Evolutionary conservation across 2,797 vertebrate species (phyloP).

Genomic region (Sebastes glaucus): DNA sequence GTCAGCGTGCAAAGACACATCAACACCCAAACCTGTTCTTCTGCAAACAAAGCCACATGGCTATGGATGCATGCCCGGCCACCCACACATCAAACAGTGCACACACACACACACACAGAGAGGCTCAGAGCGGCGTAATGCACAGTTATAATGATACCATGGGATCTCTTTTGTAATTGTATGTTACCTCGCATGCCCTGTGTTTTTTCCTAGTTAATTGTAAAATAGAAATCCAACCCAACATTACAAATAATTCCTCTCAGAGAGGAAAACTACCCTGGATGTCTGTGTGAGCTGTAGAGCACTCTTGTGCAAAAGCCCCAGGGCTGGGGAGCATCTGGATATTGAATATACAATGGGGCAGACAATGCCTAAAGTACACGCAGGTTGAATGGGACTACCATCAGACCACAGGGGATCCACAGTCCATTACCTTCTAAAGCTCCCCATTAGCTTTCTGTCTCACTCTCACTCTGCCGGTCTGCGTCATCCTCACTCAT

Average conservation of each 20-base stretch:
- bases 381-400: conserved; percentile 61
- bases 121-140: background rate
- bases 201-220: background rate
- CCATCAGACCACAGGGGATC: conserved; percentile 68
- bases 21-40: conserved; percentile 54
- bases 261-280: background rate
- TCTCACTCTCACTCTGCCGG: conserved; percentile 29
- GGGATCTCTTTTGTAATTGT: background rate
- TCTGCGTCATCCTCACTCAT: background rate
- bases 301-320: conserved; percentile 25
- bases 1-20: conserved; percentile 14
- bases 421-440: conserved; percentile 76
- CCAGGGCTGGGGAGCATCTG: conserved; percentile 55
- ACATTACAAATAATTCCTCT: background rate
- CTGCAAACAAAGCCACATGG: conserved; percentile 54
- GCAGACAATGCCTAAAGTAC: conserved; percentile 64
- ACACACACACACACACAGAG: background rate
- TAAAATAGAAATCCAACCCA: background rate
- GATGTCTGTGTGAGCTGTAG: conserved; percentile 16
- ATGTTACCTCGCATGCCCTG: background rate
- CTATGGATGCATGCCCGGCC: conserved; percentile 10
- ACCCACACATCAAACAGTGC: conserved; percentile 41
- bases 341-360: conserved; percentile 60
- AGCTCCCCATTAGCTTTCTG: conserved; percentile 63
- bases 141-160: background rate